Percentiles rank a stretch among this genome's conserved stretches.
phyloP scores from a whole-genome alignment of 2,797 vertebrate genomes.

The Galagoides demidoff region DNA sequence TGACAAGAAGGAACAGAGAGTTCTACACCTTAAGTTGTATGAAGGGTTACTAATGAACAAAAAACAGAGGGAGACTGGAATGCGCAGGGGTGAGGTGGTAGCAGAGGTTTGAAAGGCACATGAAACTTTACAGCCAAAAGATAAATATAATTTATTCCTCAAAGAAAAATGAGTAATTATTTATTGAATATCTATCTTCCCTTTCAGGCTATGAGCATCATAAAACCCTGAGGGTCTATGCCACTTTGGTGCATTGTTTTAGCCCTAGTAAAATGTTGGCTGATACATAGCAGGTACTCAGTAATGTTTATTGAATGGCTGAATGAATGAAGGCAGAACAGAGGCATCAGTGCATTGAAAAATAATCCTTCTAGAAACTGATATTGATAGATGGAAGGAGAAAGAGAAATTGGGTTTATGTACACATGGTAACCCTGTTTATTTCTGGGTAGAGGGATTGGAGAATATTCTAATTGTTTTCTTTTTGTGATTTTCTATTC shows the following conservation, averaged over 20 bases:
- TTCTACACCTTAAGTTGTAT: not conserved
- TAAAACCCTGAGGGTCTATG: not conserved
- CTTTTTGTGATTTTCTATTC: not conserved
- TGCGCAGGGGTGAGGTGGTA: not conserved
- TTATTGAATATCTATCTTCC: conserved; percentile 6
- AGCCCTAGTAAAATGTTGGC: not conserved
- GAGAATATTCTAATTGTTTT: not conserved
- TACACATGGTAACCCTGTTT: not conserved
- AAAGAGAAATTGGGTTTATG: not conserved
- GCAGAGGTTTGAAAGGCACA: not conserved
- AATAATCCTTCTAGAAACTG: not conserved
- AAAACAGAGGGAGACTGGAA: not conserved
- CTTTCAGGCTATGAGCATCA: not conserved
- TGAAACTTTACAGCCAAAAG: not conserved
- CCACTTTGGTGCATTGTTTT: not conserved
- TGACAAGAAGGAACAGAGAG: not conserved
- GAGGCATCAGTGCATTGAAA: not conserved
- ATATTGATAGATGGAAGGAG: not conserved
- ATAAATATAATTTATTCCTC: not conserved
- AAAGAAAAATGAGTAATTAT: conserved; percentile 33
- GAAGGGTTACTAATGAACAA: not conserved
- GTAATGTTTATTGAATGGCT: not conserved
- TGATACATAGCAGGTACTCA: not conserved
- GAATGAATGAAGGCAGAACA: not conserved
- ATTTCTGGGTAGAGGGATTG: not conserved